Base-by-base conservation (phyloP, 1,140 invertebrate genomes). In the Drosophila sproati region DNA sequence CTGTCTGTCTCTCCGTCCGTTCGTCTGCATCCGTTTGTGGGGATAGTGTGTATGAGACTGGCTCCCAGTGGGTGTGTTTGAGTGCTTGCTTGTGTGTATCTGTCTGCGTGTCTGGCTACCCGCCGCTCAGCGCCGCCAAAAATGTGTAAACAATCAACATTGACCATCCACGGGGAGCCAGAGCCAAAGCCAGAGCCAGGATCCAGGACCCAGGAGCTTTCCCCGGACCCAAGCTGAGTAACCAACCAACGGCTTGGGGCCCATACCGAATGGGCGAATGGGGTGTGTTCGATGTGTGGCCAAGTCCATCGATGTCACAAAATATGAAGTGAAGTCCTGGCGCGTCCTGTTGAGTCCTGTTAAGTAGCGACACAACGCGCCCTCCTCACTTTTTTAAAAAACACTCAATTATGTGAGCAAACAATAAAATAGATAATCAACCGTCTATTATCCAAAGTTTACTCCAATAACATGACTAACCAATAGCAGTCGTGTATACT, bases 141-240 rank as follows among this genome's bases (percentile, higher is more conserved):
- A 87, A 87, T 88, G 82, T 87, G 82, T 82, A 87, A 82, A 88
- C 82, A 87, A 87, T 87, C 83, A 82, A 87, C 82, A 80, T 79
- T 73, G 78, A 71, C 79, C 82, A 73, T 79, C 82, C 69, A 87
- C 64, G 39, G 69, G 37, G 70, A 43, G 43, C 60, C 35, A 39
- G 12, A 12, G 12, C 12, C 12, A 12, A 12, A 12, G 12, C 12
- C 12, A 12, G n/a, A 20, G 56, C 20, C 20, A 20, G n/a, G 10
- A 50, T 43, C 39, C 39, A n/a, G 39, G 10, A 4, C 39, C 43
- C 56, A 37, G 45, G 28, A 59, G 43, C 57, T 10, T 20, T 29
- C 6, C 20, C 45, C 10, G 31, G 3, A 43, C 32, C 35, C 56
- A 55, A 54, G 67, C 67, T 60, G 77, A 54, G 68, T 76, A 57